Conservation (phyloP, 2,797 vertebrate species). For the Mormyrus proboscirostris region DNA sequence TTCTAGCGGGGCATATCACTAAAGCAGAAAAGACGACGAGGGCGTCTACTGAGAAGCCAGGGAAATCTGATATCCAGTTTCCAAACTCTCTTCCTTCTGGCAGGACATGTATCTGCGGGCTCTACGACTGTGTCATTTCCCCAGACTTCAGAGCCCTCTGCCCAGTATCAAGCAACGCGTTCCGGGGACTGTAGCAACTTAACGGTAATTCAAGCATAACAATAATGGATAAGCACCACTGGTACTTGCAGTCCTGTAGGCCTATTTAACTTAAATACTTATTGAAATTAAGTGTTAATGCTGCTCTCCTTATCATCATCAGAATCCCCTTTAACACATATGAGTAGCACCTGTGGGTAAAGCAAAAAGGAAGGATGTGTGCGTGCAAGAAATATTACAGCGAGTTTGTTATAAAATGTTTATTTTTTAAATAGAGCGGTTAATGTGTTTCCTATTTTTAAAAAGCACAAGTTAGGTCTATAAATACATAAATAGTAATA, state of each 20-base stretch:
- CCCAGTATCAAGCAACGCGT: neutral
- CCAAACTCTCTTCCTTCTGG: neutral
- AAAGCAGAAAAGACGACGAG: neutral
- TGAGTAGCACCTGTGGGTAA: neutral
- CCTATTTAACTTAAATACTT: neutral
- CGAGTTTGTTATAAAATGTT: slow-evolving; percentile 11
- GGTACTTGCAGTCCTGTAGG: neutral
- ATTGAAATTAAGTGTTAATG: neutral
- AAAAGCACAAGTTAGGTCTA: slow-evolving; percentile 9
- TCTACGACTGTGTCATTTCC: neutral
- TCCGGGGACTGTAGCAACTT: neutral
- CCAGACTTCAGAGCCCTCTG: neutral
- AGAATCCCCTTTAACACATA: neutral
- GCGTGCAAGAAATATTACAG: neutral
- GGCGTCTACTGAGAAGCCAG: neutral
- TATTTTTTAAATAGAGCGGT: slow-evolving; percentile 33
- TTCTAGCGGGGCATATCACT: neutral
- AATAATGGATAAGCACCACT: neutral
- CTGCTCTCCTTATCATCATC: neutral
- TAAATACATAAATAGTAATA: slow-evolving; percentile 60
- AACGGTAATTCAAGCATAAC: neutral
- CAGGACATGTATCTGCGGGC: neutral
- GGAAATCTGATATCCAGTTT: neutral
- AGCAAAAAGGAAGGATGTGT: neutral
- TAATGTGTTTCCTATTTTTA: slow-evolving; percentile 4